Percentiles rank a stretch among this genome's conserved stretches.
Conservation (phyloP, 53 echinoderm and acorn worm species). For the Zoroaster sp. region DNA sequence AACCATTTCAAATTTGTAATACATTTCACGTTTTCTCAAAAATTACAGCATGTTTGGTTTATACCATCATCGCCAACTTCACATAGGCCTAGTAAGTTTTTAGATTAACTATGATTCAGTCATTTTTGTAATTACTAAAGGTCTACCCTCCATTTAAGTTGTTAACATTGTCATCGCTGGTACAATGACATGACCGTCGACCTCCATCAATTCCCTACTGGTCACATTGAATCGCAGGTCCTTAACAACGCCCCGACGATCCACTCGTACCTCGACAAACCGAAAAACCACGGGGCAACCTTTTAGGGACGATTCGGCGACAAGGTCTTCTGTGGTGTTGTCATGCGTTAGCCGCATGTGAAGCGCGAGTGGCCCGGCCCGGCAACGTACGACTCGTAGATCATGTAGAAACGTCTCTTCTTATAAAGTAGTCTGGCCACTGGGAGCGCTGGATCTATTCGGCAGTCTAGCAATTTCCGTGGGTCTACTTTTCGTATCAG, state of each 20-base stretch:
- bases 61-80: too few relatives aligned
- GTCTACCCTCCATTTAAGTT: too few relatives aligned
- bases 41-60: too few relatives aligned
- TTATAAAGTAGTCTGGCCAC: neutral
- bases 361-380: neutral
- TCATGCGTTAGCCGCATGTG: neutral
- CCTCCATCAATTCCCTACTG: neutral
- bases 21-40: too few relatives aligned
- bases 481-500: neutral
- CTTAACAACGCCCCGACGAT: neutral
- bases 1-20: too few relatives aligned
- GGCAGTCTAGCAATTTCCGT: neutral
- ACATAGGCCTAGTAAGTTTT: too few relatives aligned
- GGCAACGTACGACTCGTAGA: slow-evolving; percentile 17
- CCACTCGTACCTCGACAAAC: neutral
- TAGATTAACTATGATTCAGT: too few relatives aligned
- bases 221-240: neutral
- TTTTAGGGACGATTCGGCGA: neutral
- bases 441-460: neutral
- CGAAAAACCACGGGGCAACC: slow-evolving; percentile 9
- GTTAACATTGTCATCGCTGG: neutral
- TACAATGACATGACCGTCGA: neutral
- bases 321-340: neutral
- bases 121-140: too few relatives aligned
- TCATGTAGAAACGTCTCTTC: neutral